Evolutionary conservation across 1,140 invertebrate genomes (phyloP).

Genomic region (Eufriesea mexicana): DNA sequence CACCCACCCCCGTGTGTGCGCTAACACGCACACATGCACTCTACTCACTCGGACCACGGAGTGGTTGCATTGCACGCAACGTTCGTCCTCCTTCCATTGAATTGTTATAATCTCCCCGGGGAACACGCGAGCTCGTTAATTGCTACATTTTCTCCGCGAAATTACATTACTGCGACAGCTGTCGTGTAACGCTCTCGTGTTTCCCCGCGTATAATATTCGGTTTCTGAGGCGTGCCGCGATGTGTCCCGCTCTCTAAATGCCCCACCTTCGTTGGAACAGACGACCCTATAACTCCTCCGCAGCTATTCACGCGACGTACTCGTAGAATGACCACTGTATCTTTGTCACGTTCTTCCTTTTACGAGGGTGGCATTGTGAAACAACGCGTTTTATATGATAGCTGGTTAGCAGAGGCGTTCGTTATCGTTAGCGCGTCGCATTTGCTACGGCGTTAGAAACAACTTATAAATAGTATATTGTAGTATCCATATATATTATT

Average conservation of each 20-base stretch:
- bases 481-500: no score
- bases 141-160: constrained; percentile 69
- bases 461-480: no score
- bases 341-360: constrained; percentile 1
- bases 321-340: background rate
- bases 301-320: background rate
- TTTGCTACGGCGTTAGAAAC: background rate
- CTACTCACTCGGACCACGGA: background rate
- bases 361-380: background rate
- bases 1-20: background rate
- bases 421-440: no score
- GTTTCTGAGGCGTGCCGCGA: constrained; percentile 37
- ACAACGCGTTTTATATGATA: background rate
- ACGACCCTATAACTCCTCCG: constrained; percentile 16
- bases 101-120: constrained; percentile 33
- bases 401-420: background rate
- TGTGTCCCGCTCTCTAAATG: background rate
- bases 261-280: background rate
- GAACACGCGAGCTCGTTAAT: constrained; percentile 65
- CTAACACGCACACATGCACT: constrained; percentile 1
- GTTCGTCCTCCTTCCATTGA: constrained; percentile 44
- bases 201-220: constrained; percentile 53
- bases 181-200: constrained; percentile 59
- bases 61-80: constrained; percentile 37
- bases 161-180: constrained; percentile 69